phyloP scores from a whole-genome alignment of 2,113 vertebrate species.

The Phylloscopus whistleri region DNA sequence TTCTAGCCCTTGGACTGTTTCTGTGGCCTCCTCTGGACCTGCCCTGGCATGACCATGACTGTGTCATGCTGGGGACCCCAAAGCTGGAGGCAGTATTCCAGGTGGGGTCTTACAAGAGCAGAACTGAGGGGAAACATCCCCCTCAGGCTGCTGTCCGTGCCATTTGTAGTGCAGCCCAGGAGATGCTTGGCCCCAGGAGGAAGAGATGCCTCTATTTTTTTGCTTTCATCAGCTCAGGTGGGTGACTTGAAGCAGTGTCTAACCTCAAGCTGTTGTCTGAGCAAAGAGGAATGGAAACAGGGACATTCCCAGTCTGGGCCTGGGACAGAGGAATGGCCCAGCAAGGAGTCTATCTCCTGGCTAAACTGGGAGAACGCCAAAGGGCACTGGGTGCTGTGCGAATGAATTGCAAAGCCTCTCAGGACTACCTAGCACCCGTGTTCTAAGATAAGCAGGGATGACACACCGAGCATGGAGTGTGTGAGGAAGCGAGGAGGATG shows the following conservation, averaged over 20 bases:
- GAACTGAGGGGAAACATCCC: not conserved
- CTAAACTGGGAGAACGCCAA: not conserved
- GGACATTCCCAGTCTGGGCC: not conserved
- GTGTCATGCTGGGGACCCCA: not conserved
- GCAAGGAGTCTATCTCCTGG: not conserved
- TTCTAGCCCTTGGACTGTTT: not conserved
- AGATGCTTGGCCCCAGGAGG: fast-evolving
- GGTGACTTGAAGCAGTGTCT: fast-evolving
- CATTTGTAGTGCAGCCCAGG: not conserved
- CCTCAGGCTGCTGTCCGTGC: fast-evolving
- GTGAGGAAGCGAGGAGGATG: slow-evolving; percentile 56
- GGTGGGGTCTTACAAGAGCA: not conserved
- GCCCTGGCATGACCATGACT: fast-evolving
- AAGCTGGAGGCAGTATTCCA: not conserved
- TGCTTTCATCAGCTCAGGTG: not conserved
- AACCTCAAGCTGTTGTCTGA: not conserved
- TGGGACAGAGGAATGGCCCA: not conserved
- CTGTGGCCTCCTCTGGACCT: not conserved
- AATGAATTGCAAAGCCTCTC: not conserved
- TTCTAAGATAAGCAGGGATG: slow-evolving; percentile 41
- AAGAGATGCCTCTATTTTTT: not conserved
- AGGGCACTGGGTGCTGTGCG: not conserved
- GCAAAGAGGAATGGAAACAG: not conserved
- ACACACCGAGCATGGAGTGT: slow-evolving; percentile 29
- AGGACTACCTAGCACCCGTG: not conserved